Evolutionary conservation across 2,888 invertebrate genomes (phyloP), one percentile per base, ranked within the genome.

Genomic region (Julus scandinavius): DNA sequence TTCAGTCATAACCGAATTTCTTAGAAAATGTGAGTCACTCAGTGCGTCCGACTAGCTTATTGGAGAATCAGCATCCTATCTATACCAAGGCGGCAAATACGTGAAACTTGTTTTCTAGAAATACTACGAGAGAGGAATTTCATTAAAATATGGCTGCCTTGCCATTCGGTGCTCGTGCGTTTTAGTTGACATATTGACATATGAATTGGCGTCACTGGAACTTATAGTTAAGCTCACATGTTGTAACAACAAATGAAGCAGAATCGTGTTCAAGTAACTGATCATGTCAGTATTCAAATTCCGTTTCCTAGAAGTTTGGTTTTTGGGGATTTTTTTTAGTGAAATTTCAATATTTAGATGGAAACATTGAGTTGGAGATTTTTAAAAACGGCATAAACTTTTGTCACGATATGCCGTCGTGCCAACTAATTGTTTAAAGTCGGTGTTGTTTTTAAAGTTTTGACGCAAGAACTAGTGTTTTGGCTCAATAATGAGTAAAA

Each of bases 91-190:
- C 72, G 72, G 72, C 72, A 72, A 72, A 54, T 54, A 17, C 54
- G 54, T 54, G 54, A 17, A 54, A 72, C 20, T 63, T n/a, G 29
- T 72, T 72, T 29, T 72, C 9, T 6, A 29, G 20, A 29, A 29
- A 72, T 72, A 72, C 72, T 72, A 63, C 72, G 72, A 72, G 20
- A 20, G 20, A 29, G 72, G 72, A 72, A 72, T 72, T 72, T 72
- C 72, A 29, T 72, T 72, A 20, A 72, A 72, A n/a, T 63, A 17
- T 17, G 63, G n/a, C 13, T 3, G 54, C 4, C 17, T 7, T 11
- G 3, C 54, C 7, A n/a, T 63, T 63, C n/a, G 17, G 15, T 63
- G n/a, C 4, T 15, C 6, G 72, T 20, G 72, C 29, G 72, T 72
- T 29, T 29, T 29, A 29, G 72, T 72, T 72, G 72, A 72, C 72